phyloP scores from a whole-genome alignment of 2,113 vertebrate species.

The Atrichornis clamosus region DNA sequence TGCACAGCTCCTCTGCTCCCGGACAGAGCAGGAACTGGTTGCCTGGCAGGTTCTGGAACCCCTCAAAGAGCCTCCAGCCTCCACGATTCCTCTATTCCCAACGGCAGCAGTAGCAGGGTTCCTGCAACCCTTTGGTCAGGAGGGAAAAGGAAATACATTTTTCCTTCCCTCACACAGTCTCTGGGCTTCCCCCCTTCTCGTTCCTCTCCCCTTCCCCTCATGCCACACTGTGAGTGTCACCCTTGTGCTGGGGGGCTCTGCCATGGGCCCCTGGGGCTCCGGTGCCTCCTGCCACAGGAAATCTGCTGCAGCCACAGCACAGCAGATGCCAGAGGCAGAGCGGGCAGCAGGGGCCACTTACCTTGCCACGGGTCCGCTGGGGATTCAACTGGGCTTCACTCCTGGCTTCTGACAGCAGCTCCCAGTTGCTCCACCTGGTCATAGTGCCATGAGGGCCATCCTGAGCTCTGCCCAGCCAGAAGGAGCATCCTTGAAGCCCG shows the following conservation, averaged over 20 bases:
- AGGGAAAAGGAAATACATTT: not conserved
- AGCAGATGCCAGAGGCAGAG: not conserved
- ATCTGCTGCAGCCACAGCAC: not conserved
- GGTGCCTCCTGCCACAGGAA: not conserved
- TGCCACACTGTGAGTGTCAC: not conserved
- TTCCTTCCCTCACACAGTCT: not conserved
- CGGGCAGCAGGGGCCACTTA: not conserved
- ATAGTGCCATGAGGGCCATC: too few species aligned
- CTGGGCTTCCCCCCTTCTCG: not conserved
- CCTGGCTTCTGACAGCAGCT: not conserved
- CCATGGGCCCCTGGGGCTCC: not conserved
- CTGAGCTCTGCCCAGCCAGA: not conserved
- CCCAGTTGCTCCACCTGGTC: not conserved
- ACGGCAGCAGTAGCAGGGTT: not conserved
- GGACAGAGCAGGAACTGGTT: not conserved
- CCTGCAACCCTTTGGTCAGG: not conserved
- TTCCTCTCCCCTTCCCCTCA: not conserved
- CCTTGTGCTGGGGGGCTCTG: not conserved
- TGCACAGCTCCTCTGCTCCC: not conserved
- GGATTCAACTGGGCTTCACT: not conserved
- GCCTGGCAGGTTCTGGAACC: fast-evolving
- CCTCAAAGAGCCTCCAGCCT: not conserved
- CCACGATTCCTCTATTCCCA: not conserved
- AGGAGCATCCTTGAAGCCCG: not conserved
- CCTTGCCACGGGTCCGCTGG: not conserved